These are phyloP conservation scores for Cerceris rybyensis DNA, from an alignment of 2,888 invertebrate genomes.

Conservation along the genomic window DNA sequence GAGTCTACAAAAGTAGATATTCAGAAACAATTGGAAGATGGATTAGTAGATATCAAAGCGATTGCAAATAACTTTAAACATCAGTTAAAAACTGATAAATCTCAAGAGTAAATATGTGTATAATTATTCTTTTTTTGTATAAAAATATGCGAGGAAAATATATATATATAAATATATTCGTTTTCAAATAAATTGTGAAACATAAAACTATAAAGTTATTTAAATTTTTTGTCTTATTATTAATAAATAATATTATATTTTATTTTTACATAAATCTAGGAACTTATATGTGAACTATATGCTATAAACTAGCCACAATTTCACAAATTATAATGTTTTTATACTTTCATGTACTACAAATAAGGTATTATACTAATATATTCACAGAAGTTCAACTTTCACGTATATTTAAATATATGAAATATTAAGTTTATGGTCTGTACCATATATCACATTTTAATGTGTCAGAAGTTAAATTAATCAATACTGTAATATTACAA, in stretches of 20 bases:
- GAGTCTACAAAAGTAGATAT: conserved; percentile 83
- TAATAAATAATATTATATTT: conserved; percentile 30
- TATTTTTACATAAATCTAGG: conserved; percentile 13
- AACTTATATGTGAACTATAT: conserved; percentile 20
- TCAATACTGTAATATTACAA: too few relatives aligned
- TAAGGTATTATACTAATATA: too few relatives aligned
- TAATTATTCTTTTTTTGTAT: conserved; percentile 36
- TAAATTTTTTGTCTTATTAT: conserved; percentile 7
- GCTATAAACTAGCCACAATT: background rate
- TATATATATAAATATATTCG: too few relatives aligned
- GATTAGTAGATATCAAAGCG: conserved; percentile 82
- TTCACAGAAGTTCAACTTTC: too few relatives aligned
- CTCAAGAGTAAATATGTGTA: conserved; percentile 60
- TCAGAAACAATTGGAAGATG: conserved; percentile 82
- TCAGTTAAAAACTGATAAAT: conserved; percentile 75
- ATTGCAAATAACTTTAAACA: conserved; percentile 84
- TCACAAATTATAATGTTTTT: conserved; percentile 7
- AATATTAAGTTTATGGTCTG: too few relatives aligned
- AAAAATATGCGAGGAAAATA: conserved; percentile 30
- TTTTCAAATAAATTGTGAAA: conserved; percentile 18
- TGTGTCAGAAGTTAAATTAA: too few relatives aligned
- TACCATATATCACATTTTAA: too few relatives aligned
- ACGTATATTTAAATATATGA: too few relatives aligned
- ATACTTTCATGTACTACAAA: conserved; percentile 7
- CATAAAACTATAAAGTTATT: background rate